These are phyloP conservation scores for Molossus molossus DNA, from an alignment of 2,797 vertebrate genomes.

Conservation along the genomic window DNA sequence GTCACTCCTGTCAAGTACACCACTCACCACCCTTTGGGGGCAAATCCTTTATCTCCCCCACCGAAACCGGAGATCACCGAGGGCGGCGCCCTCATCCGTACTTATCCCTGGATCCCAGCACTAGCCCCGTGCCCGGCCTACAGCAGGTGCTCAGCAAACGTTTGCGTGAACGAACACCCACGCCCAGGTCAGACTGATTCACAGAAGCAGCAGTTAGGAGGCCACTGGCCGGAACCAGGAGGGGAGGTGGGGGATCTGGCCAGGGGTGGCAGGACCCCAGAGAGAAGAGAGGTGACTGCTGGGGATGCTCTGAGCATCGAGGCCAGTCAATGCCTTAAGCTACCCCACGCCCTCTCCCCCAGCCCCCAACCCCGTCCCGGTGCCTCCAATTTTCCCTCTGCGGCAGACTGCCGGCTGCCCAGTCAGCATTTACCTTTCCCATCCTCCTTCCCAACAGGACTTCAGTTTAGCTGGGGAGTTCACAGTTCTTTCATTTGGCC, in stretches of 20 bases:
- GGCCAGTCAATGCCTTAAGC: neutral
- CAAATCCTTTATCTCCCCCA: neutral
- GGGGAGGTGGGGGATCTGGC: neutral
- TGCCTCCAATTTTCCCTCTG: no score
- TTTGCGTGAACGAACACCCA: neutral
- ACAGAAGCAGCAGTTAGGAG: neutral
- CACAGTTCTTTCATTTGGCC: neutral
- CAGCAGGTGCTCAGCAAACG: neutral
- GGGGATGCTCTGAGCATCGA: neutral
- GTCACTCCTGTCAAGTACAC: neutral
- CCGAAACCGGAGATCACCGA: neutral
- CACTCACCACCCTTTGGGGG: neutral
- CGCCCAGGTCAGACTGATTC: neutral
- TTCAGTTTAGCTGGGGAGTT: neutral
- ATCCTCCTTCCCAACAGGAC: neutral
- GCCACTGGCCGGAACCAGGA: neutral
- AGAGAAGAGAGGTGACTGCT: no score
- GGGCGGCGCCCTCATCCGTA: neutral
- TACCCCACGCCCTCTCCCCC: neutral
- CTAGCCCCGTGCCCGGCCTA: neutral
- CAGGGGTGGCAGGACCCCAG: neutral
- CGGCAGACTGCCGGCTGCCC: neutral
- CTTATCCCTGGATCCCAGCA: fast-evolving
- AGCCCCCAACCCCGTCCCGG: neutral
- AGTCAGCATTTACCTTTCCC: neutral